Base-by-base conservation (phyloP, 2,113 vertebrate species). In the Heterochromis multidens region DNA sequence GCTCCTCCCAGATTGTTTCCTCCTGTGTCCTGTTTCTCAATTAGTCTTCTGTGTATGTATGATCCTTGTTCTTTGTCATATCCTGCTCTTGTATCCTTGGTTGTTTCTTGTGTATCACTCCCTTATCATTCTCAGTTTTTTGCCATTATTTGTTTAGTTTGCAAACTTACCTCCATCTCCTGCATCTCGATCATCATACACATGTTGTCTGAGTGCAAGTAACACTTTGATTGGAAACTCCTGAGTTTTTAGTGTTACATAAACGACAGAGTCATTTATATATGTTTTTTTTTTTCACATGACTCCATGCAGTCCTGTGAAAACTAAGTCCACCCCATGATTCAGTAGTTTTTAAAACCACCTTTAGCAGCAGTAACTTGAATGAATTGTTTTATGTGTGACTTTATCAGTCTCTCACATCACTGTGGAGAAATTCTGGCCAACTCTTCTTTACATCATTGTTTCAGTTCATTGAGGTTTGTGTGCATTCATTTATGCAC, bases 201-300 rank as follows among this genome's bases (percentile, higher is more conserved):
- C n/a, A n/a, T n/a, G n/a, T n/a, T 60, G 14, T 60, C 25, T 25
- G 29, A 29, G 7, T 60, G 14, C 25, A 59, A 59, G 58, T 59
- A 59, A 29, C 58, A n/a, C n/a, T n/a, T n/a, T n/a, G n/a, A n/a
- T n/a, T n/a, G n/a, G n/a, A n/a, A n/a, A n/a, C n/a, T n/a, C n/a
- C n/a, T n/a, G n/a, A n/a, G n/a, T n/a, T n/a, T n/a, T n/a, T n/a
- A n/a, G n/a, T n/a, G n/a, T n/a, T n/a, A n/a, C n/a, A n/a, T 19
- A 61, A 3, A 61, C 31, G 0, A 31, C 59, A 31, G 16, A 61
- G 17, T 61, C 2, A 62, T 33, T 33, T 21, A 62, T 33, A 33
- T 62, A 21, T 0, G 0, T 60, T 60, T 0, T 19, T 60, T 0
- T 19, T 31, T 62, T 62, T 3, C 2, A 33, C 29, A 62, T 8